A percentile compares a stretch with the other conserved stretches of the same genome.
These are phyloP conservation scores for Drosophila chauvacae DNA, from an alignment of 1,140 invertebrate genomes.

Conservation along the genomic window DNA sequence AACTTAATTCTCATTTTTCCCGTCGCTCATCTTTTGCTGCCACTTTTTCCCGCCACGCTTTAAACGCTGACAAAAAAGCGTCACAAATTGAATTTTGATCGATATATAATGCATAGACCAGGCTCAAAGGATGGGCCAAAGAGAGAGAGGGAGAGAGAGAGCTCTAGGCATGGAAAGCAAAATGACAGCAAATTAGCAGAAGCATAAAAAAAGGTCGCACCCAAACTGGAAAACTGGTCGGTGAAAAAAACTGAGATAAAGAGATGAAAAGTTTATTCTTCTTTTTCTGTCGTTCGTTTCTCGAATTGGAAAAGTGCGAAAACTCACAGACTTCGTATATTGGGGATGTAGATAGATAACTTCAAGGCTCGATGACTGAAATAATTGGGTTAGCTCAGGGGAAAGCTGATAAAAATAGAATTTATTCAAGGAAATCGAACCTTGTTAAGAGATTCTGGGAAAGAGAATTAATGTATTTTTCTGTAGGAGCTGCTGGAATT, in stretches of 20 bases:
- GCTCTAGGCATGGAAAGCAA: conserved; percentile 61
- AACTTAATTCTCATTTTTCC: conserved; percentile 66
- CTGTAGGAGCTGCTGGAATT: background rate
- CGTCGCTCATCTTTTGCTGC: conserved; percentile 22
- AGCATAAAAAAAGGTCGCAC: conserved; percentile 63
- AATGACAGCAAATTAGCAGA: conserved; percentile 80
- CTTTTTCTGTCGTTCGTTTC: background rate
- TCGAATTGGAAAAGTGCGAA: conserved; percentile 29
- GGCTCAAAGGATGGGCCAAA: background rate
- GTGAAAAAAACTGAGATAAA: conserved; percentile 8
- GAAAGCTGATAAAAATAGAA: conserved; percentile 9
- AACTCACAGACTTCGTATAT: conserved; percentile 20
- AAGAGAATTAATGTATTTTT: conserved; percentile 1
- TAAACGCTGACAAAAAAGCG: conserved; percentile 71
- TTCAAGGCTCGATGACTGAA: conserved; percentile 35
- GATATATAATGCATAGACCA: conserved; percentile 73
- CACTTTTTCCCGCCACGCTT: conserved; percentile 45
- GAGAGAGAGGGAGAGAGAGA: background rate
- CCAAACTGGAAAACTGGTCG: conserved; percentile 47
- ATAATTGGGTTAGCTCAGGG: conserved; percentile 30
- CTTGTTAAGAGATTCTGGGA: conserved; percentile 2
- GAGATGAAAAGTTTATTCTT: conserved; percentile 47
- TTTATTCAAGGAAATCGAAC: conserved; percentile 12
- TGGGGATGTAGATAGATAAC: conserved; percentile 24
- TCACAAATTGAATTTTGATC: conserved; percentile 82